Evolutionary conservation across 2,797 vertebrate species (phyloP), one percentile per base, ranked within the genome.

Genomic region (Serranus cabrilla): DNA sequence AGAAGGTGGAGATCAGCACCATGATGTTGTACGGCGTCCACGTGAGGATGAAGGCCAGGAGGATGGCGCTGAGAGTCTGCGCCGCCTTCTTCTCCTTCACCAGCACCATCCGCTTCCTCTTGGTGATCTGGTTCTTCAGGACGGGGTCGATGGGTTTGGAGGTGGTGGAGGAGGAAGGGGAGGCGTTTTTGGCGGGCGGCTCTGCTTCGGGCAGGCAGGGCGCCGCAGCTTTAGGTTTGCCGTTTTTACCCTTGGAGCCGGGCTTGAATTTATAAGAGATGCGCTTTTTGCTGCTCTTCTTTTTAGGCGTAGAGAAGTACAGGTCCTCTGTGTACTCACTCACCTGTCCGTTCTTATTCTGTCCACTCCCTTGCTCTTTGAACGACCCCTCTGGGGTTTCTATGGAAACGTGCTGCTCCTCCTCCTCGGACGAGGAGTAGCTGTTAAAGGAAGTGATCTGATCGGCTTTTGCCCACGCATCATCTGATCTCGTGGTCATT

Each of bases 1-100:
- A 99, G 93, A 99, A 99, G 3, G 98, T 99, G 56, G 98, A 99
- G 82, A 99, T 96, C 72, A 99, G 95, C 77, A 99, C 98, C 98
- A 99, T 99, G 87, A 99, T 99, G 91, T 99, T 99, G 84, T 99
- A 99, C 0, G 98, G 98, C 14, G 98, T 99, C 98, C 98, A 99
- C 0, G 98, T 99, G 68, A 99, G 94, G 89, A 99, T 98, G 92
- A 99, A 99, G 40, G 98, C 97, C 90, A 99, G 92, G 40, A 99
- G 96, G 91, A 99, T 99, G 71, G 98, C 98, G 5, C 98, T 99
- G 76, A 99, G 93, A 43, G 98, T 99, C 94, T 98, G 97, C 7
- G 98, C 98, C 0, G 98, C 98, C 85, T 99, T 99, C 82, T 96
- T 98, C 86, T 99, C 98, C 81, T 99, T 99, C 88, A 99, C 96